Base-by-base conservation (phyloP, 1,140 invertebrate species). In the Drosophila kohkoa region DNA sequence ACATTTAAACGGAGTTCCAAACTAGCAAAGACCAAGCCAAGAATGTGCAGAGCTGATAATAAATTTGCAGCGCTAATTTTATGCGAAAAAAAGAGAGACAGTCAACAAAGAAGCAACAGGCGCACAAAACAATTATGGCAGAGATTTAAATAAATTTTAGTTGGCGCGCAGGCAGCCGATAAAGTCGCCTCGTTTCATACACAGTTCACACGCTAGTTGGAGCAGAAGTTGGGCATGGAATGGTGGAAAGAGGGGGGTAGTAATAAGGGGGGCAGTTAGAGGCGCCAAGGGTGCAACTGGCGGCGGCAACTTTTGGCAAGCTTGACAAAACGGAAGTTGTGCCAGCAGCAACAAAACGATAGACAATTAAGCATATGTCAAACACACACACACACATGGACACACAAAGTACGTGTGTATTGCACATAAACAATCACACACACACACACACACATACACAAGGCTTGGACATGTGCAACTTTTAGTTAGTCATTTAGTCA, bases 131-230 rank as follows among this genome's bases (percentile, higher is more conserved):
- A 87, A 87, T 88, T 87, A 87, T 87, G 77, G 83, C 69, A 62
- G 66, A 82, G 82, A 87, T 87, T 87, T 88, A 88, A 87, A 87
- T 87, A 87, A 87, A 87, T 87, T 87, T 68, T 65, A 83, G 73
- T 71, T 80, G 41, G 68, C 10, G 25, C 20, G 46, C 7, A 25
- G 48, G 10, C 25, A 28, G 32, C 52, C 52, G 35, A 58, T 59
- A 59, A 64, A 70, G 67, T 71, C 54, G 54, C n/a, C 59, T 41
- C 54, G 54, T 52, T 66, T 76, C 60, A 75, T 59, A 64, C 52
- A 59, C 62, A 83, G 83, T 87, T 88, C 83, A 87, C 83, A 87
- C 83, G 83, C 80, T 75, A 69, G 66, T 58, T 46, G 45, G n/a
- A 20, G 25, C 16, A 8, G 10, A 11, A 41, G 20, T 25, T 25